These are phyloP conservation scores for Caenorhabditis sulstoni DNA, from an alignment of 2,888 invertebrate genomes.

Conservation along the genomic window DNA sequence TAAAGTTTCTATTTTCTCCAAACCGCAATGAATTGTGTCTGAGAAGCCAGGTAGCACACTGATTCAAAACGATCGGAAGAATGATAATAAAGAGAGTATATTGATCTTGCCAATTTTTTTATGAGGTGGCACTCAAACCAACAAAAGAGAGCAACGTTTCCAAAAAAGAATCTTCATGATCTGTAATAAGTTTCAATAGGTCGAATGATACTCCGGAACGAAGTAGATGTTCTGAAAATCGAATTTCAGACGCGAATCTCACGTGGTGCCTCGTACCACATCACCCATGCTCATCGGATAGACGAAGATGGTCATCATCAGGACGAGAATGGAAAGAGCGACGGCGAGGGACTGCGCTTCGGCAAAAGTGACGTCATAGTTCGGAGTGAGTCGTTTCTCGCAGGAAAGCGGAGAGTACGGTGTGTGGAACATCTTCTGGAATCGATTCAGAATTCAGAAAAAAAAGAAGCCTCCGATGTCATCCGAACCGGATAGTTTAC, in stretches of 20 bases:
- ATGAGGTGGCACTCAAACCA: too few relatives aligned
- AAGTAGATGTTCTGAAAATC: slow-evolving; percentile 35
- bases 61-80: too few relatives aligned
- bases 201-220: slow-evolving; percentile 32
- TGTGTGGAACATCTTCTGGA: slow-evolving; percentile 22
- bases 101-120: too few relatives aligned
- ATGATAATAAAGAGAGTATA: too few relatives aligned
- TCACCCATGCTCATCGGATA: slow-evolving; percentile 36
- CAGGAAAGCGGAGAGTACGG: slow-evolving; percentile 25
- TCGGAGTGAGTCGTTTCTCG: slow-evolving; percentile 27
- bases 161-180: too few relatives aligned
- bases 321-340: neutral
- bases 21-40: too few relatives aligned
- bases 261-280: neutral
- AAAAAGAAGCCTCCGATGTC: neutral
- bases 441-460: neutral
- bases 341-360: slow-evolving; percentile 18
- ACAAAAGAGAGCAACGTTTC: too few relatives aligned
- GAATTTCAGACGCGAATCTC: neutral
- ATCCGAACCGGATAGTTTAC: neutral
- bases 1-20: too few relatives aligned
- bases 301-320: slow-evolving; percentile 12
- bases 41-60: too few relatives aligned
- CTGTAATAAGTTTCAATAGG: too few relatives aligned
- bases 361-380: slow-evolving; percentile 22